Evolutionary conservation across 2,797 vertebrate genomes (phyloP).

Genomic region (Etheostoma nigrum): DNA sequence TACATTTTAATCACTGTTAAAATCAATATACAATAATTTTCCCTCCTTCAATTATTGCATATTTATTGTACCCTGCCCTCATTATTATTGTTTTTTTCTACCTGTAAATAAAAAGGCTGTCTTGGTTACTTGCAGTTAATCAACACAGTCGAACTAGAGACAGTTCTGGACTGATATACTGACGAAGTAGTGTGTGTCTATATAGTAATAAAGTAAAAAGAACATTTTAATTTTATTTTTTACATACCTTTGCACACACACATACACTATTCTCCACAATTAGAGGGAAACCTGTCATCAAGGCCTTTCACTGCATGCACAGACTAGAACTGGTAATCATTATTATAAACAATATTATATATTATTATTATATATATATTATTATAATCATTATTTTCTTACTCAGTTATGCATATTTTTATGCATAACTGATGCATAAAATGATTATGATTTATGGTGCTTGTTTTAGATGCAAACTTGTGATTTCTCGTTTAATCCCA

Average conservation of each 20-base stretch:
- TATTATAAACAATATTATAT: not conserved
- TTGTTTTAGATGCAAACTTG: constrained; percentile 17
- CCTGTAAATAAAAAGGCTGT: constrained; percentile 55
- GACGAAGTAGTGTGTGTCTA: not conserved
- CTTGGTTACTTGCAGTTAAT: constrained; percentile 65
- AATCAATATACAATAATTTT: constrained; percentile 25
- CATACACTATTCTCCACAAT: constrained; percentile 1
- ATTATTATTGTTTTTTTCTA: constrained; percentile 42
- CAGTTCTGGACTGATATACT: not conserved
- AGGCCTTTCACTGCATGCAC: constrained; percentile 85
- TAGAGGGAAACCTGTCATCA: constrained; percentile 48
- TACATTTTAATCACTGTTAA: constrained; percentile 35
- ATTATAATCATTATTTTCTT: not conserved
- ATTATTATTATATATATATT: too few relatives aligned
- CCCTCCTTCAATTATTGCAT: constrained; percentile 26
- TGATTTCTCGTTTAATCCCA: constrained; percentile 14
- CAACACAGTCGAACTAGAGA: not conserved
- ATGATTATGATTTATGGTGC: not conserved
- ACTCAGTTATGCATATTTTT: constrained; percentile 6
- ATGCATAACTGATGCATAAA: not conserved
- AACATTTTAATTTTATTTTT: too few relatives aligned
- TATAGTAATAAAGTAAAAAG: not conserved
- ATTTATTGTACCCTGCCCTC: constrained; percentile 43
- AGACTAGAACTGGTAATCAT: constrained; percentile 60
- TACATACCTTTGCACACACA: not conserved